A percentile compares a stretch with the other conserved stretches of the same genome.
phyloP scores from a whole-genome alignment of 2,113 vertebrate genomes.

The Pelodiscus sinensis region DNA sequence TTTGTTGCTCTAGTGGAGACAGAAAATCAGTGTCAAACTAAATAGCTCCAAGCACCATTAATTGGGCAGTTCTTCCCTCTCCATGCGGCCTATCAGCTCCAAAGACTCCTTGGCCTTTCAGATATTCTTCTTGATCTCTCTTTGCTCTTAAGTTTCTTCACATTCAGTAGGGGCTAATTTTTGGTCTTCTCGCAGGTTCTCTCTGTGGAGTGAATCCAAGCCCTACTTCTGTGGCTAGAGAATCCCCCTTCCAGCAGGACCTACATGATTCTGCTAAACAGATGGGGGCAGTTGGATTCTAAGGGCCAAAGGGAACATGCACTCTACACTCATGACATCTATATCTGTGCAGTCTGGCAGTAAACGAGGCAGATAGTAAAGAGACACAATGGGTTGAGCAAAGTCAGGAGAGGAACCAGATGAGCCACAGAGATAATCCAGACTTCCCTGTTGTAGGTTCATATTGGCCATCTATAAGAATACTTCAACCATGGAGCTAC shows the following conservation, averaged over 20 bases:
- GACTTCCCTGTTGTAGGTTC: background rate
- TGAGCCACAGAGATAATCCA: background rate
- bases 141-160: fast-evolving
- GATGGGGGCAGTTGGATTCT: background rate
- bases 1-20: background rate
- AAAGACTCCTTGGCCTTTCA: background rate
- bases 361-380: background rate
- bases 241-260: background rate
- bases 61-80: background rate
- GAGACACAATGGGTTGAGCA: background rate
- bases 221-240: background rate
- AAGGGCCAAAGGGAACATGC: background rate
- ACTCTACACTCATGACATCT: background rate
- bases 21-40: background rate
- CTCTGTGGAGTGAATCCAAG: background rate
- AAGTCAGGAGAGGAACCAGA: background rate
- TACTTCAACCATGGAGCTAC: background rate
- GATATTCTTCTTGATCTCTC: fast-evolving
- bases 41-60: background rate
- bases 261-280: background rate
- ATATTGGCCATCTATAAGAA: background rate
- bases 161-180: background rate
- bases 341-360: background rate
- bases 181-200: background rate
- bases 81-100: background rate